These are phyloP conservation scores for Drosophila nr. perissopoda DNA, from an alignment of 2,888 invertebrate species.

Conservation along the genomic window DNA sequence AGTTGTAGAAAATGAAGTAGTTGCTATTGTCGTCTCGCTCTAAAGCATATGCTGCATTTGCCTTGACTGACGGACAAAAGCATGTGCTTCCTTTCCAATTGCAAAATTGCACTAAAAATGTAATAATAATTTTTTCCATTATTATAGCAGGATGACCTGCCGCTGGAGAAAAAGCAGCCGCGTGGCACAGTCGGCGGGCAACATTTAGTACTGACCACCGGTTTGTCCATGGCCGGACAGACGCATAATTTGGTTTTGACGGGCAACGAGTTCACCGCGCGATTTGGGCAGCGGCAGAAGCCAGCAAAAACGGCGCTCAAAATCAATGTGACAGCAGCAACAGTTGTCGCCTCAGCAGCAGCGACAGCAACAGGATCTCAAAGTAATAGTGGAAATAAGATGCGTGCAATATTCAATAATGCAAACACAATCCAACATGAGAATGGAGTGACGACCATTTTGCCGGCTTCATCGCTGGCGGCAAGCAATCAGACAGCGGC, in stretches of 20 bases:
- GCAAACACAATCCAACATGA: slow-evolving; percentile 80
- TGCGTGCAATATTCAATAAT: slow-evolving; percentile 83
- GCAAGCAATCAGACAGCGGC: slow-evolving; percentile 81
- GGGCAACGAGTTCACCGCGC: slow-evolving; percentile 81
- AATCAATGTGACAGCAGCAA: slow-evolving; percentile 52
- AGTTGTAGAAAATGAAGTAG: background rate
- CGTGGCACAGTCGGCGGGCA: slow-evolving; percentile 64
- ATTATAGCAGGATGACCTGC: slow-evolving; percentile 79
- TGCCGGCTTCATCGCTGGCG: slow-evolving; percentile 81
- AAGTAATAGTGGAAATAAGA: slow-evolving; percentile 54
- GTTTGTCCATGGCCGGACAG: slow-evolving; percentile 78
- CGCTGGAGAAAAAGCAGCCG: slow-evolving; percentile 70
- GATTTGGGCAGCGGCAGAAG: slow-evolving; percentile 79
- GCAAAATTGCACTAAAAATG: slow-evolving; percentile 4
- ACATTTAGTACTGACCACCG: slow-evolving; percentile 81
- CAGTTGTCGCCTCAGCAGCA: slow-evolving; percentile 34
- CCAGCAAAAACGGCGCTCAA: slow-evolving; percentile 50
- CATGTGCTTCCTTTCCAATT: slow-evolving; percentile 2
- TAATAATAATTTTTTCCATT: background rate
- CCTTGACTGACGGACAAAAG: background rate
- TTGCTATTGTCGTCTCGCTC: slow-evolving; percentile 13
- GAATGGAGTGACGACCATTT: slow-evolving; percentile 81
- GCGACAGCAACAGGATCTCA: slow-evolving; percentile 53
- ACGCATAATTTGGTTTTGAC: slow-evolving; percentile 80
- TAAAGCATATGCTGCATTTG: slow-evolving; percentile 6